These are phyloP conservation scores for Acrocyrtus sp. DNA, from an alignment of 2,888 invertebrate genomes.

Conservation along the genomic window DNA sequence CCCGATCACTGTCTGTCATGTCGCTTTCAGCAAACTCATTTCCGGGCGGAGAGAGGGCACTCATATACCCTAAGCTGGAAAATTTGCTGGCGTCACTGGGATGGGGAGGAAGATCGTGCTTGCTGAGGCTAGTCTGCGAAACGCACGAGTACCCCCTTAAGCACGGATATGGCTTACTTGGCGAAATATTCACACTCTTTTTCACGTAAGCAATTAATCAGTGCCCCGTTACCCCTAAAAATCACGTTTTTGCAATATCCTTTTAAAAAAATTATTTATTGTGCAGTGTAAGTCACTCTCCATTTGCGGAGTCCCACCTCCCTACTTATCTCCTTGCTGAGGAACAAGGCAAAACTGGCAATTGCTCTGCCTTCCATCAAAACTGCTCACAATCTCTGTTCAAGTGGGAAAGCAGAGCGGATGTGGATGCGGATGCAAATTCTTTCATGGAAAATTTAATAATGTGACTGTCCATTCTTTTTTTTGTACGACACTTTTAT, in stretches of 20 bases:
- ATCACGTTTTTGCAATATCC: too few species aligned
- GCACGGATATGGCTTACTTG: slow-evolving; percentile 33
- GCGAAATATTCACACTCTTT: slow-evolving; percentile 38
- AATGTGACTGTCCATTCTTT: too few species aligned
- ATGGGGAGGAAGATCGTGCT: slow-evolving; percentile 37
- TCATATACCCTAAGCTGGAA: slow-evolving; percentile 38
- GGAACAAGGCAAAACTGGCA: slow-evolving; percentile 20
- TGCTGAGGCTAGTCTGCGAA: slow-evolving; percentile 31
- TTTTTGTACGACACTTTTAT: slow-evolving; percentile 9
- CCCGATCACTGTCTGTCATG: too few species aligned
- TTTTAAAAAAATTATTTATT: too few species aligned
- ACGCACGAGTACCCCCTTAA: slow-evolving; percentile 36
- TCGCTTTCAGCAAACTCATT: slow-evolving; percentile 9
- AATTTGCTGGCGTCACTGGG: slow-evolving; percentile 15
- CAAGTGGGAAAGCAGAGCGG: slow-evolving; percentile 18
- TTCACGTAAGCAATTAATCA: slow-evolving; percentile 39
- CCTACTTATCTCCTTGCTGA: slow-evolving; percentile 31
- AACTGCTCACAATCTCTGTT: slow-evolving; percentile 27
- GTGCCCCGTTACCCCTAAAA: too few species aligned
- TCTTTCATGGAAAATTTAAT: too few species aligned
- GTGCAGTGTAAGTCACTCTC: slow-evolving; percentile 26
- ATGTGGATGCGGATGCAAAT: too few species aligned
- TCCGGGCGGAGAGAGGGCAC: slow-evolving; percentile 32
- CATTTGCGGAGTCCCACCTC: slow-evolving; percentile 27
- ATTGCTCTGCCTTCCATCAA: slow-evolving; percentile 15